A percentile compares a stretch with the other conserved stretches of the same genome.
Conservation (phyloP, 2,113 vertebrate genomes). For the Protomyctophum bolini region DNA sequence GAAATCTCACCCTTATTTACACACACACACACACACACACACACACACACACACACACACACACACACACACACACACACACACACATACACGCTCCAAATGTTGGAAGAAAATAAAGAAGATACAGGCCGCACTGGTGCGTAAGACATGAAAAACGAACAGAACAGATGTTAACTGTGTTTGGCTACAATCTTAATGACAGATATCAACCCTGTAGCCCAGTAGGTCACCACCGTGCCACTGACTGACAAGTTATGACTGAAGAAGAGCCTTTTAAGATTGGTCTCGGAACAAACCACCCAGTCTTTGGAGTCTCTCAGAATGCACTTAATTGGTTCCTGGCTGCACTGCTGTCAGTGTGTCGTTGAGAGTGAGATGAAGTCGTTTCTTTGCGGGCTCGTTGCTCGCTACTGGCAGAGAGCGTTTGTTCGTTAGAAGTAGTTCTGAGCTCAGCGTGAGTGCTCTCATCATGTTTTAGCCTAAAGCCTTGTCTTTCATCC, state of each 20-base stretch:
- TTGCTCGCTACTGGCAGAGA: not conserved
- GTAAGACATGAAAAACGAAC: slow-evolving; percentile 26
- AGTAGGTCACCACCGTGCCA: slow-evolving; percentile 16
- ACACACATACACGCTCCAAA: not conserved
- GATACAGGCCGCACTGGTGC: not conserved
- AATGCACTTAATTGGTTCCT: slow-evolving; percentile 51
- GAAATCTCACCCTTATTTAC: slow-evolving; percentile 51
- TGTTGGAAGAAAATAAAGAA: not conserved
- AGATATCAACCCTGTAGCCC: slow-evolving; percentile 53
- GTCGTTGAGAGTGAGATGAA: slow-evolving; percentile 2
- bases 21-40: slow-evolving; percentile 1
- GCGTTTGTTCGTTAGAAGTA: too few species aligned
- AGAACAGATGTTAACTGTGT: slow-evolving; percentile 28
- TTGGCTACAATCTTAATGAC: slow-evolving; percentile 42
- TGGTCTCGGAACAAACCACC: slow-evolving; percentile 25
- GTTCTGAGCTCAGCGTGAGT: too few species aligned
- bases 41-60: not conserved
- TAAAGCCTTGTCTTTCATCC: too few species aligned
- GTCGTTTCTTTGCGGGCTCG: not conserved
- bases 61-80: not conserved
- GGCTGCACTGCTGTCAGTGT: slow-evolving; percentile 2
- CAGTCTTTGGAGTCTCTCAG: slow-evolving; percentile 40
- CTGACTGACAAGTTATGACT: slow-evolving; percentile 18
- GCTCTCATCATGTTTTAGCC: too few species aligned
- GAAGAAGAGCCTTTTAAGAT: slow-evolving; percentile 27